Conservation (phyloP, 1,140 invertebrate genomes). For the Danaus plexippus region DNA sequence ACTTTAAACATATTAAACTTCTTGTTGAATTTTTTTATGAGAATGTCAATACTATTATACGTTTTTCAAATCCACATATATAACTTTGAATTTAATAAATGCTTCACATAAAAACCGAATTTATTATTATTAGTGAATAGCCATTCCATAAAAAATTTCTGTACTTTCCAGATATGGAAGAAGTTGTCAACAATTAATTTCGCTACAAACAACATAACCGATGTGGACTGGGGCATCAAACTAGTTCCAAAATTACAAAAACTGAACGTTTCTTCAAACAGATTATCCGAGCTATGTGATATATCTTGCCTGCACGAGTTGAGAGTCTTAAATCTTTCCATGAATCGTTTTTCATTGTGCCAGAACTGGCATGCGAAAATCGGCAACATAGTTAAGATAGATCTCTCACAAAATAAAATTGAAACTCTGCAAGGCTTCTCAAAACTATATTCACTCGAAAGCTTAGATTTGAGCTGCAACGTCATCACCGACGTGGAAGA, state of each 20-base stretch:
- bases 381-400: conserved; percentile 90
- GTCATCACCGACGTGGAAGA: conserved; percentile 85
- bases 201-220: conserved; percentile 83
- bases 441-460: conserved; percentile 88
- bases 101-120: too few species aligned
- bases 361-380: conserved; percentile 87
- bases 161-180: conserved; percentile 75
- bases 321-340: conserved; percentile 82
- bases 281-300: conserved; percentile 81
- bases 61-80: too few species aligned
- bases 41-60: too few species aligned
- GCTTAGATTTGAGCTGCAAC: conserved; percentile 90
- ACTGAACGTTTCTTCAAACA: conserved; percentile 84
- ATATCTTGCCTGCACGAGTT: conserved; percentile 84
- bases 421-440: conserved; percentile 82
- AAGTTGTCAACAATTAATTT: conserved; percentile 80
- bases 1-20: too few species aligned
- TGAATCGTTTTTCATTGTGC: conserved; percentile 80
- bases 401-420: conserved; percentile 90
- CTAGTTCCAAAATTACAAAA: conserved; percentile 83
- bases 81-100: too few species aligned
- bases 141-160: too few species aligned
- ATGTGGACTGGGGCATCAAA: conserved; percentile 86
- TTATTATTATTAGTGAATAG: too few species aligned
- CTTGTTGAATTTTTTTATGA: too few species aligned